phyloP scores from a whole-genome alignment of 1,140 invertebrate genomes.

The Hydropsyche tenuis region DNA sequence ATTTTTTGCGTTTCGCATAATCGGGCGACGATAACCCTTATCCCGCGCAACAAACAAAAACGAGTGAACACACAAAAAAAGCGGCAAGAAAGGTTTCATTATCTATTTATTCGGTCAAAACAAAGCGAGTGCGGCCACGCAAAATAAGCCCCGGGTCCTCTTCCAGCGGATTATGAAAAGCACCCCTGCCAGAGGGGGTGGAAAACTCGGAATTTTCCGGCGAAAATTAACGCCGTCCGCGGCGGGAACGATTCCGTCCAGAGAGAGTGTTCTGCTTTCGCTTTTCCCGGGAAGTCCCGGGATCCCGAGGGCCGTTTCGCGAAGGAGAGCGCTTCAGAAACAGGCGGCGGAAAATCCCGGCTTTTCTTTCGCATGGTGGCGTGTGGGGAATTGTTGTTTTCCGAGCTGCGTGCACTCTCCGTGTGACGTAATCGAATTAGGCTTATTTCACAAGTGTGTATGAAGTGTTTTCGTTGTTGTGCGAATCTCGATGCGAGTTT shows the following conservation, averaged over 20 bases:
- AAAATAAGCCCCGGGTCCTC: conserved; percentile 6
- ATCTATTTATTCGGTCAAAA: conserved; percentile 5
- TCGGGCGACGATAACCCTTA: too few species aligned
- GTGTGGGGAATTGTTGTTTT: conserved; percentile 5
- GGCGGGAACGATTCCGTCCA: background rate
- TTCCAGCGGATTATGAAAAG: conserved; percentile 10
- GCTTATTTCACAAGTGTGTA: too few species aligned
- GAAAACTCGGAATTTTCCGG: background rate
- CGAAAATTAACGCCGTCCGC: background rate
- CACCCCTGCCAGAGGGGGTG: background rate
- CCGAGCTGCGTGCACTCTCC: too few species aligned
- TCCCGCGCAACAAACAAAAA: too few species aligned
- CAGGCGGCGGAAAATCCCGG: background rate
- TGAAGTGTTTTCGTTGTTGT: too few species aligned
- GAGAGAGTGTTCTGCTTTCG: too few species aligned
- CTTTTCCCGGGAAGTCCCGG: background rate
- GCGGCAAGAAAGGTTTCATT: background rate
- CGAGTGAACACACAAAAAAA: too few species aligned
- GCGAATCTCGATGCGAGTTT: too few species aligned
- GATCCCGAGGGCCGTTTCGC: too few species aligned
- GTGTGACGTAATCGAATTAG: too few species aligned
- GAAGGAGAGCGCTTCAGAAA: background rate
- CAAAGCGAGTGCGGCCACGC: background rate
- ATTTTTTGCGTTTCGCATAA: too few species aligned
- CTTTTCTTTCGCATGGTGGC: too few species aligned